Evolutionary conservation across 2,888 invertebrate genomes (phyloP).

Genomic region (Drosophila nr. perissopoda): DNA sequence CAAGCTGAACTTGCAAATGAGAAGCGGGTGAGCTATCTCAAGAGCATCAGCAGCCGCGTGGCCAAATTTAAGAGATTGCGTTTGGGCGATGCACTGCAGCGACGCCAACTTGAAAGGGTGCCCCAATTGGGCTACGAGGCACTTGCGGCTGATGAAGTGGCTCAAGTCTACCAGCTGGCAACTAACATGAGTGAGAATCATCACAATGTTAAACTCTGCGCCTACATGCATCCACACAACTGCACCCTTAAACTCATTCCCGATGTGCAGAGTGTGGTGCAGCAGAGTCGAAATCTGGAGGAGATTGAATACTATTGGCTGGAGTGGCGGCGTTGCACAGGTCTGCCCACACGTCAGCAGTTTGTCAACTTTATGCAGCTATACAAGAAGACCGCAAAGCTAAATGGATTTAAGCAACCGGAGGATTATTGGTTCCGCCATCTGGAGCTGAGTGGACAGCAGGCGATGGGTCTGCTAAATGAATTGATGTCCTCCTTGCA

Average conservation of each 20-base stretch:
- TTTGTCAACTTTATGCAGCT: conserved; percentile 80
- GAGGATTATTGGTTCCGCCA: conserved; percentile 89
- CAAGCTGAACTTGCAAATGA: conserved; percentile 75
- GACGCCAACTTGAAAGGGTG: conserved; percentile 90
- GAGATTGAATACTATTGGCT: conserved; percentile 83
- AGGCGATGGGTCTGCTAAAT: conserved; percentile 73
- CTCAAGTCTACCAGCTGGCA: conserved; percentile 87
- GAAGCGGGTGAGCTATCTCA: conserved; percentile 67
- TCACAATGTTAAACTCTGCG: conserved; percentile 91
- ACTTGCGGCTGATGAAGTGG: conserved; percentile 88
- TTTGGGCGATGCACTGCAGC: conserved; percentile 88
- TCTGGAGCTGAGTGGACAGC: conserved; percentile 86
- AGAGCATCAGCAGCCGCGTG: conserved; percentile 54
- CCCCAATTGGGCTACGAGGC: conserved; percentile 90
- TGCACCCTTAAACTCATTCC: conserved; percentile 91
- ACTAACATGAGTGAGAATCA: conserved; percentile 91
- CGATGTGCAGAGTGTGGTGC: conserved; percentile 79
- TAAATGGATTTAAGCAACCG: conserved; percentile 82
- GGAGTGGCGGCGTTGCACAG: conserved; percentile 81
- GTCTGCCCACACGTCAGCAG: conserved; percentile 63
- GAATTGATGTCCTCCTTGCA: conserved; percentile 68
- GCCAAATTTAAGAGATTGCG: conserved; percentile 68
- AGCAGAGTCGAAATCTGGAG: conserved; percentile 68
- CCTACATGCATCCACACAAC: conserved; percentile 87
- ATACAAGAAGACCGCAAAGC: conserved; percentile 77